These are phyloP conservation scores for Cryptus armator DNA, from an alignment of 2,888 invertebrate genomes.

Conservation along the genomic window DNA sequence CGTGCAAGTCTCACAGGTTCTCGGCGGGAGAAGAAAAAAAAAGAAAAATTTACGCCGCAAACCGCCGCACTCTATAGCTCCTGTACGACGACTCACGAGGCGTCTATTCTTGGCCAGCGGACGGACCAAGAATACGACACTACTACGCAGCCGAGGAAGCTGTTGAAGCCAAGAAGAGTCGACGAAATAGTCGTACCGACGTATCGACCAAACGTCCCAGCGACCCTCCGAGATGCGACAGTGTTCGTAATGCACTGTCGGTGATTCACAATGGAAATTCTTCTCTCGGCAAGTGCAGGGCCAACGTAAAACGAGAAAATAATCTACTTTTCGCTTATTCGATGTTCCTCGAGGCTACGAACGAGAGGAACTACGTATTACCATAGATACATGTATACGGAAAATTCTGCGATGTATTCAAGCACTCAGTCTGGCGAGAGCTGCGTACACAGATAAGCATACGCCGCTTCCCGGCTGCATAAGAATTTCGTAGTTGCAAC, in stretches of 20 bases:
- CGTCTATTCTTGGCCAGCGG: slow-evolving; percentile 81
- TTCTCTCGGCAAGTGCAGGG: slow-evolving; percentile 44
- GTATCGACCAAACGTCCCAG: neutral
- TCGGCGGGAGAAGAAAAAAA: slow-evolving; percentile 16
- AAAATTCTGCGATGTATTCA: too few relatives aligned
- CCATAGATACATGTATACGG: too few relatives aligned
- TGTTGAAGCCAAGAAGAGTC: slow-evolving; percentile 16
- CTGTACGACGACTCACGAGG: slow-evolving; percentile 75
- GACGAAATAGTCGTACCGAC: slow-evolving; percentile 23
- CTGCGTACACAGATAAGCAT: too few relatives aligned
- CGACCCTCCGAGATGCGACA: neutral
- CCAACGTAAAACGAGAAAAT: slow-evolving; percentile 23
- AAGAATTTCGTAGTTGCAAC: too few relatives aligned
- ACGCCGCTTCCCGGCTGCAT: too few relatives aligned
- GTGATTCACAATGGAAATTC: slow-evolving; percentile 61
- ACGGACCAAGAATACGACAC: slow-evolving; percentile 73
- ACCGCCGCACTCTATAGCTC: slow-evolving; percentile 67
- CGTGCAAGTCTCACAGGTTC: slow-evolving; percentile 13
- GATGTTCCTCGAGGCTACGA: too few relatives aligned
- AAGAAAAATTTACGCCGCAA: slow-evolving; percentile 70
- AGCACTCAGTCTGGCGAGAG: too few relatives aligned
- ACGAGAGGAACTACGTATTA: too few relatives aligned
- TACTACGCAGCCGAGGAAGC: slow-evolving; percentile 71
- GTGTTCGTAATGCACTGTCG: slow-evolving; percentile 1
- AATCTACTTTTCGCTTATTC: neutral